Evolutionary conservation across 2,888 invertebrate genomes (phyloP).

Genomic region (Melangyna quadrimaculata): DNA sequence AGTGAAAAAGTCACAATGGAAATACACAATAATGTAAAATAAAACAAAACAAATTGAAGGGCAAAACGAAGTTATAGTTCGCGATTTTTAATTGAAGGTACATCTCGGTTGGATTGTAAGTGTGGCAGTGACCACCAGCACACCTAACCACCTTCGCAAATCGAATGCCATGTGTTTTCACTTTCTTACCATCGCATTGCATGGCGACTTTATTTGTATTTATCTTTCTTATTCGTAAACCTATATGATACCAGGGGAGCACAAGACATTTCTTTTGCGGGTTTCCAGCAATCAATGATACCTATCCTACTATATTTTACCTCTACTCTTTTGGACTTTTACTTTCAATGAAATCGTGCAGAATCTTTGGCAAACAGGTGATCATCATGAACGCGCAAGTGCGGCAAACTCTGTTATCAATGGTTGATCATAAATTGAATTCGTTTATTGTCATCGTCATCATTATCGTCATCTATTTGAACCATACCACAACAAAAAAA

Average conservation of each 20-base stretch:
- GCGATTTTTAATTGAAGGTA: slow-evolving; percentile 46
- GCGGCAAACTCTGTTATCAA: slow-evolving; percentile 28
- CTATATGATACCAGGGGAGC: background rate
- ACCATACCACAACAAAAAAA: slow-evolving; percentile 13
- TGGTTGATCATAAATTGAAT: slow-evolving; percentile 54
- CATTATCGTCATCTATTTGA: slow-evolving; percentile 28
- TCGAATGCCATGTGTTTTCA: slow-evolving; percentile 56
- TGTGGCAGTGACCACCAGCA: slow-evolving; percentile 44
- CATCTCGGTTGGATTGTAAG: slow-evolving; percentile 14
- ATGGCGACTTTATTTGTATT: slow-evolving; percentile 15
- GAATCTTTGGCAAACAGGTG: slow-evolving; percentile 50
- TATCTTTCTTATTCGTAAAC: background rate
- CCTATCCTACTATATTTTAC: background rate
- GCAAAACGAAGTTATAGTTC: slow-evolving; percentile 33
- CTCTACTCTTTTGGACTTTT: slow-evolving; percentile 50
- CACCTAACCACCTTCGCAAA: slow-evolving; percentile 55
- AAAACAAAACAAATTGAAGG: slow-evolving; percentile 49
- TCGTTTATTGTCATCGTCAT: slow-evolving; percentile 60
- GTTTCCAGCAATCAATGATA: slow-evolving; percentile 49
- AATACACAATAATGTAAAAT: too few relatives aligned
- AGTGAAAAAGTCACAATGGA: too few relatives aligned
- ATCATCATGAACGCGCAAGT: slow-evolving; percentile 22
- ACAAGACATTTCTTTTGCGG: slow-evolving; percentile 25
- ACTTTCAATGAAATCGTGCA: slow-evolving; percentile 68
- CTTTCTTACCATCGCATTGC: slow-evolving; percentile 19